Conservation (phyloP, 2,113 vertebrate genomes). For the Malaclemys terrapin region DNA sequence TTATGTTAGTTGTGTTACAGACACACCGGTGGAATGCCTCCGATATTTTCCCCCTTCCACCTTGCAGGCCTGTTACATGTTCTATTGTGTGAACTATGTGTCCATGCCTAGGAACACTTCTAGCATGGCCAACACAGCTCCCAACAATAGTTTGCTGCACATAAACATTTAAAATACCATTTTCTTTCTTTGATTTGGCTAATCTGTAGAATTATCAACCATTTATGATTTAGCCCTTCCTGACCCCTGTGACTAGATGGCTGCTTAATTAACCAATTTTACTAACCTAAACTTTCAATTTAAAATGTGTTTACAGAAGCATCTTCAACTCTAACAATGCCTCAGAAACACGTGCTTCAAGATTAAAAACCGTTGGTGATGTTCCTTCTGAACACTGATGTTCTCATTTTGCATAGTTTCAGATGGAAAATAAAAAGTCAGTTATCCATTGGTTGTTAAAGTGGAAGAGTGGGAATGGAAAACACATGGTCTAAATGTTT, state of each 20-base stretch:
- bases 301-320: not conserved
- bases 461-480: not conserved
- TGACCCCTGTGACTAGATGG: not conserved
- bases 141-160: not conserved
- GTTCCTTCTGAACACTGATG: not conserved
- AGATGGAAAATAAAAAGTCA: not conserved
- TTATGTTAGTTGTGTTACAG: not conserved
- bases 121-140: not conserved
- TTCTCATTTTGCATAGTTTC: not conserved
- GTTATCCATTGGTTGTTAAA: not conserved
- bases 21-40: not conserved
- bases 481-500: not conserved
- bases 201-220: not conserved
- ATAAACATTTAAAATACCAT: not conserved
- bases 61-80: rapidly evolving
- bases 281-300: not conserved
- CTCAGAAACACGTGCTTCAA: not conserved
- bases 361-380: not conserved
- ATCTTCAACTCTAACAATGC: not conserved
- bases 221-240: not conserved
- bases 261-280: not conserved
- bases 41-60: not conserved
- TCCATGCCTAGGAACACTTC: not conserved
- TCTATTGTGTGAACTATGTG: not conserved
- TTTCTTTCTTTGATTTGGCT: not conserved